Base-by-base conservation (phyloP, 2,113 vertebrate species). In the Lutjanus erythropterus region DNA sequence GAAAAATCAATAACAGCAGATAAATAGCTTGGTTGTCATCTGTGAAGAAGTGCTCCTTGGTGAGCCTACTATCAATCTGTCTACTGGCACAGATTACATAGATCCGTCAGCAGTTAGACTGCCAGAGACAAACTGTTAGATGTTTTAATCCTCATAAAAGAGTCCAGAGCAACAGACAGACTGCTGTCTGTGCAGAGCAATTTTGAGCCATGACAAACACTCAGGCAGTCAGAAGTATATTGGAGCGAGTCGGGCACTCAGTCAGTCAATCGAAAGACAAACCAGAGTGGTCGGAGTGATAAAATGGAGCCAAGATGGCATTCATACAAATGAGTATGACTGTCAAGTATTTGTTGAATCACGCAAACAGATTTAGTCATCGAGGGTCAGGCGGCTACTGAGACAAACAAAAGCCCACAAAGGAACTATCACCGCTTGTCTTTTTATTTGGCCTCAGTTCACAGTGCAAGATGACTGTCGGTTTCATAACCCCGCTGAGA, bases 1-100 rank as follows among this genome's bases (percentile, higher is more conserved):
- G 35, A 70, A 81, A 83, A 87, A 88, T 80, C 89, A 70, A 85
- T 85, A 72, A 42, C 69, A 31, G 46, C 69, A 73, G 81, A 92
- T 79, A 71, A 90, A 87, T 75, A 56, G 70, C 68, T 64, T 9
- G 47, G 25, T 71, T 84, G 78, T 91, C 72, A 64, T 85, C 70
- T 55, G 84, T 76, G 78, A 87, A 80, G 71, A 78, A 86, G 83
- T 33, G 52, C 29, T 85, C 27, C 67, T 66, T 69, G 3, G 52
- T 60, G 75, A 81, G 82, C 69, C 62, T 66, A 59, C 65, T 27
- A 81, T 84, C 82, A 89, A 71, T 90, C 87, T 78, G 85, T 85
- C 80, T 46, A 15, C 61, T 78, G 66, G 83, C 85, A 56, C 46
- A 76, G 59, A 75, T 68, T 39, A 35, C 46, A 72, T 29, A 72